Evolutionary conservation across 2,797 vertebrate genomes (phyloP).

Genomic region (Anguilla anguilla): DNA sequence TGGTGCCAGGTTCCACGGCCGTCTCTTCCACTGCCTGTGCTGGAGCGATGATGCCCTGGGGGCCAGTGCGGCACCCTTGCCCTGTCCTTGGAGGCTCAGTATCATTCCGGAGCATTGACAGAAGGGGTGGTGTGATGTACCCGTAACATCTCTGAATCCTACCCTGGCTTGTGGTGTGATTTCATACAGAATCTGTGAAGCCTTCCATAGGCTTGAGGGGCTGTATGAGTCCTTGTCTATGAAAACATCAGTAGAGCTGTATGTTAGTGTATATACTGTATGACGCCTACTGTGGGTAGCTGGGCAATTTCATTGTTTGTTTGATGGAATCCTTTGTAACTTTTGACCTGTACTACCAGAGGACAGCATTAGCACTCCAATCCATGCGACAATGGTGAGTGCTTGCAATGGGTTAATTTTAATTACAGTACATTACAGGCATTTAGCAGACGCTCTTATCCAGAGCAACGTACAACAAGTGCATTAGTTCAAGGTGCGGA

Average conservation of each 20-base stretch:
- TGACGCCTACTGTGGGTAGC: background rate
- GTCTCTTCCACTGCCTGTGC: background rate
- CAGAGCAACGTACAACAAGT: no score
- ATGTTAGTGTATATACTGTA: background rate
- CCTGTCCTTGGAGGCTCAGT: background rate
- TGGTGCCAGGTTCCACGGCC: slow-evolving; percentile 15
- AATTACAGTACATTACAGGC: no score
- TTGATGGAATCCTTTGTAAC: background rate
- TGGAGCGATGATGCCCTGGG: background rate
- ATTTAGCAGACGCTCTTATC: no score
- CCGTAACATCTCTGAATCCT: background rate
- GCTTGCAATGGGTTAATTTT: background rate
- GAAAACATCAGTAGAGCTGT: background rate
- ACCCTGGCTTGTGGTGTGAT: background rate
- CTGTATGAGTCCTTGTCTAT: background rate
- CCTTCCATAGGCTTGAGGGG: background rate
- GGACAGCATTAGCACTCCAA: no score
- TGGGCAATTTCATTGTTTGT: background rate
- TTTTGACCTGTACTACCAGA: background rate
- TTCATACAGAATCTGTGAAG: background rate
- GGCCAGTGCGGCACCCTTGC: background rate
- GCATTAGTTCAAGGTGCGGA: no score
- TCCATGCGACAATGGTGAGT: background rate
- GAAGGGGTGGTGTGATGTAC: background rate
- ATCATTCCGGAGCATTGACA: background rate